Percentiles rank a stretch among this genome's conserved stretches.
Conservation (phyloP, 37 sponge, comb jelly and placozoan genomes). For the Cladorhizidae sp. region DNA sequence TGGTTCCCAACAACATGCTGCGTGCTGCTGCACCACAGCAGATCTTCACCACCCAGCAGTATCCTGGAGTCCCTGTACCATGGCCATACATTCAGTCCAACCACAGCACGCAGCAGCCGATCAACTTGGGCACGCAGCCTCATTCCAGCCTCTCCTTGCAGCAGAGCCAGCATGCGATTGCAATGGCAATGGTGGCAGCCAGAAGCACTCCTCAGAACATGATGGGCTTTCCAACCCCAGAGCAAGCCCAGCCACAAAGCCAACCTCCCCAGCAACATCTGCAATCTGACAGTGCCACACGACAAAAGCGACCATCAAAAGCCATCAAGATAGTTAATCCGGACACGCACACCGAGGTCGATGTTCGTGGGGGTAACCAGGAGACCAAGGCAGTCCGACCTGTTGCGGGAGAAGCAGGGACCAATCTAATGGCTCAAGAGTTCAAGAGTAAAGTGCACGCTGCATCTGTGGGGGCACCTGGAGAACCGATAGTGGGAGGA, state of each 20-base stretch:
- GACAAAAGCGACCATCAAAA: background rate
- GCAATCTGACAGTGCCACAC: background rate
- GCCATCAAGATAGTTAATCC: constrained; percentile 69
- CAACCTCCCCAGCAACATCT: background rate
- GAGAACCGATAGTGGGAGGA: background rate
- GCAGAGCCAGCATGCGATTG: background rate
- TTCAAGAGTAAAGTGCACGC: constrained; percentile 3
- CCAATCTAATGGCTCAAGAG: background rate
- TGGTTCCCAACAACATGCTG: background rate
- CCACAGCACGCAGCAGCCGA: background rate
- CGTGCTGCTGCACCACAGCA: background rate
- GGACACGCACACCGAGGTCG: constrained; percentile 50
- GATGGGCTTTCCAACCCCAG: background rate
- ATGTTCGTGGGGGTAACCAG: background rate
- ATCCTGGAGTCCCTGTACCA: too few species aligned
- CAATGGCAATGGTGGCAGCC: background rate
- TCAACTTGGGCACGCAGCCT: background rate
- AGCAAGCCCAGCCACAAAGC: background rate
- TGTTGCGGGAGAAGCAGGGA: too few species aligned
- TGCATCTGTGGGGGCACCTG: background rate
- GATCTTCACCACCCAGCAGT: too few species aligned
- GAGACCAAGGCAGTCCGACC: background rate
- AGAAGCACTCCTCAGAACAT: background rate
- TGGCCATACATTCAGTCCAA: too few species aligned
- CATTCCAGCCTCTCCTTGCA: background rate